These are phyloP conservation scores for Otolemur crassicaudatus DNA, from an alignment of 2,797 vertebrate species.

Conservation along the genomic window DNA sequence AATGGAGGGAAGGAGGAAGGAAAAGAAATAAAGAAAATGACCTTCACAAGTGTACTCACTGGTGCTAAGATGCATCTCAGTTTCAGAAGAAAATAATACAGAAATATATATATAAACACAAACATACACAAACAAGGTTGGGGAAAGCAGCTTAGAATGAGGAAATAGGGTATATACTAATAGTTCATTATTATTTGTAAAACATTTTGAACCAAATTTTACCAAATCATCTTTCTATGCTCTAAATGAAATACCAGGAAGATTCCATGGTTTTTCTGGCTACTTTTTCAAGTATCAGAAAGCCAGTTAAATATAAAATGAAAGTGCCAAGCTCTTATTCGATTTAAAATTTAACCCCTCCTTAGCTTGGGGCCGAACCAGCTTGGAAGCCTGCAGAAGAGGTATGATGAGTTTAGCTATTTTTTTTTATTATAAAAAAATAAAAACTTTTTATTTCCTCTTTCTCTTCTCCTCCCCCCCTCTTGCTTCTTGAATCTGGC, in stretches of 20 bases:
- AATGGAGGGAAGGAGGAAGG: no score
- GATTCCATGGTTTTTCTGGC: not conserved
- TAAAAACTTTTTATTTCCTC: not conserved
- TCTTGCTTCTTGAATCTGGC: not conserved
- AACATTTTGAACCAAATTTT: not conserved
- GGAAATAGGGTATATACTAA: not conserved
- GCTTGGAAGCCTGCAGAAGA: no score
- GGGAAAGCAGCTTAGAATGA: not conserved
- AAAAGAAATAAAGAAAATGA: not conserved
- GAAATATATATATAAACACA: not conserved
- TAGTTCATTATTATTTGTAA: not conserved
- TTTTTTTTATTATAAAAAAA: no score
- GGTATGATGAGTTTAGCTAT: no score
- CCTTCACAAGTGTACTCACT: not conserved
- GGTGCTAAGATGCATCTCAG: not conserved
- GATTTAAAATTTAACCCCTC: not conserved
- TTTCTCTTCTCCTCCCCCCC: not conserved
- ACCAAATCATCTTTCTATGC: not conserved
- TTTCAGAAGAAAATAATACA: not conserved
- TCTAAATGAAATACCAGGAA: slow-evolving; percentile 4
- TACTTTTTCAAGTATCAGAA: not conserved
- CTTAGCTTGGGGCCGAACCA: no score
- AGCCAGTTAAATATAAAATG: not conserved
- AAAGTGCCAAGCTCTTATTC: not conserved
- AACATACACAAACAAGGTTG: not conserved